A percentile compares a stretch with the other conserved stretches of the same genome.
Evolutionary conservation across 2,113 vertebrate genomes (phyloP).

Genomic region (Seriola aureovittata): DNA sequence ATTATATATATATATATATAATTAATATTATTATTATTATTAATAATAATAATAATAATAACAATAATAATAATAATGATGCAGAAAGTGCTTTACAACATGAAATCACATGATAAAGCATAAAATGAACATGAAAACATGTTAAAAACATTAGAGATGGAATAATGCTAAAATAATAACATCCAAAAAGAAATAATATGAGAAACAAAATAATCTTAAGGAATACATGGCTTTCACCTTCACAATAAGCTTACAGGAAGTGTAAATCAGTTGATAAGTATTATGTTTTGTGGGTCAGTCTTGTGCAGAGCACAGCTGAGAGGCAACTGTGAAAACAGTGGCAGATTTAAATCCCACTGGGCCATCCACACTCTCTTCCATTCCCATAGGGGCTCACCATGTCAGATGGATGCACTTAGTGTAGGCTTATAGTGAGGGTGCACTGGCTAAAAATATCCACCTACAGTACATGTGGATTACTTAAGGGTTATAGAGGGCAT

Average conservation of each 20-base stretch:
- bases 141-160: too few species aligned
- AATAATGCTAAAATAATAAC: too few species aligned
- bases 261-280: neutral
- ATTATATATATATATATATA: too few species aligned
- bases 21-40: too few species aligned
- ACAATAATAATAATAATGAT: too few species aligned
- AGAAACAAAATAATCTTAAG: neutral
- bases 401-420: conserved; percentile 10
- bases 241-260: neutral
- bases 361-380: neutral
- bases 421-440: neutral
- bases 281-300: conserved; percentile 14
- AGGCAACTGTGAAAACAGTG: conserved; percentile 20
- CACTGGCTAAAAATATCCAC: conserved; percentile 23
- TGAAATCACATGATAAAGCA: too few species aligned
- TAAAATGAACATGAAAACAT: too few species aligned
- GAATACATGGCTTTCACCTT: neutral
- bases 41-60: too few species aligned
- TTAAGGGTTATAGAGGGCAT: neutral
- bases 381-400: conserved; percentile 4
- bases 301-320: conserved; percentile 34
- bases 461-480: conserved; percentile 16
- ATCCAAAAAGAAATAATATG: neutral
- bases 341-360: conserved; percentile 35
- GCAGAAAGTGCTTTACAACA: too few species aligned